Percentiles rank a stretch among this genome's conserved stretches.
phyloP scores from a whole-genome alignment of 2,113 vertebrate species.

The Lipophrys pholis region DNA sequence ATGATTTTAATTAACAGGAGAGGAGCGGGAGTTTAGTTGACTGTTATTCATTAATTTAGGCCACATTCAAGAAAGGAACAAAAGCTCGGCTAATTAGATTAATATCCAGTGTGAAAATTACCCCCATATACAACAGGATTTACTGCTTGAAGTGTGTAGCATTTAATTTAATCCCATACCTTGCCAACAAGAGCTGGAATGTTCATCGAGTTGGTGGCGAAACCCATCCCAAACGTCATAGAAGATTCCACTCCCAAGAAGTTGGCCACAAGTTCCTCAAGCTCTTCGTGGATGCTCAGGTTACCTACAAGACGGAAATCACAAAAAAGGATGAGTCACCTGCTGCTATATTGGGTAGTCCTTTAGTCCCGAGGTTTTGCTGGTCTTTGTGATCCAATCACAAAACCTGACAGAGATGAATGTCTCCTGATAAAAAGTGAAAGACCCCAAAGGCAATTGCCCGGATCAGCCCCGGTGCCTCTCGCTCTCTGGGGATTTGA shows the following conservation, averaged over 20 bases:
- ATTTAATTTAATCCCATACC: slow-evolving; percentile 74
- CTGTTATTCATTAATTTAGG: slow-evolving; percentile 64
- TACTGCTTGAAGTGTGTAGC: not conserved
- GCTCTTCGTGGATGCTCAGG: slow-evolving; percentile 87
- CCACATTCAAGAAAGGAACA: slow-evolving; percentile 51
- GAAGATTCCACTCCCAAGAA: slow-evolving; percentile 90
- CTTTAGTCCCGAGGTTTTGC: slow-evolving; percentile 13
- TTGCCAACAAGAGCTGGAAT: slow-evolving; percentile 94
- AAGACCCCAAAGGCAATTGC: slow-evolving; percentile 11
- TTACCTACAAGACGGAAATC: slow-evolving; percentile 82
- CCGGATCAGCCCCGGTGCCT: slow-evolving; percentile 11
- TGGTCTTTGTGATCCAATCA: slow-evolving; percentile 25
- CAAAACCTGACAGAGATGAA: slow-evolving; percentile 43
- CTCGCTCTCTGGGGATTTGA: slow-evolving; percentile 12
- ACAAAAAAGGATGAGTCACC: slow-evolving; percentile 27
- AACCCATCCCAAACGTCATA: slow-evolving; percentile 94
- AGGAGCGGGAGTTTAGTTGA: slow-evolving; percentile 55
- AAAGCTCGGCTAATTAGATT: slow-evolving; percentile 56
- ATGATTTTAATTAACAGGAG: slow-evolving; percentile 72
- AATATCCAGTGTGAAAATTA: slow-evolving; percentile 33
- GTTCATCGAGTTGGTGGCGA: slow-evolving; percentile 95
- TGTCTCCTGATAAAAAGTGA: slow-evolving; percentile 19
- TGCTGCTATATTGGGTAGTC: slow-evolving; percentile 9
- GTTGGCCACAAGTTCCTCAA: slow-evolving; percentile 88
- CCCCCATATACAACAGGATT: not conserved